Percentiles rank a stretch among this genome's conserved stretches.
phyloP scores from a whole-genome alignment of 2,888 invertebrate species.

The Laspeyria flexula region DNA sequence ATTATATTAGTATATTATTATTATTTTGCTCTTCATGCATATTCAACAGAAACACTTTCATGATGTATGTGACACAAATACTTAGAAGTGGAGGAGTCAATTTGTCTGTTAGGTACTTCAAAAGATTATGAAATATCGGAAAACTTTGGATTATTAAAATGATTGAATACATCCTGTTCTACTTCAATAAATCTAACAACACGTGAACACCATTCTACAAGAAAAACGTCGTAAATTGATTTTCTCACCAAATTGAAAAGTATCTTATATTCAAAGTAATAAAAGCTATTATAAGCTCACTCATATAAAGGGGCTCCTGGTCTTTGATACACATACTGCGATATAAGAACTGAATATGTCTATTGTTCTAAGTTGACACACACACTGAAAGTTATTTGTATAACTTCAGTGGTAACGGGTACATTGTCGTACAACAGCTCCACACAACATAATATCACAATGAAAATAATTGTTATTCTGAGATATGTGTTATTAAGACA shows the following conservation, averaged over 20 bases:
- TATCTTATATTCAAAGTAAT: neutral
- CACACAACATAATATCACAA: constrained; percentile 24
- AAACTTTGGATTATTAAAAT: neutral
- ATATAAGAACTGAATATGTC: constrained; percentile 17
- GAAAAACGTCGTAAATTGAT: neutral
- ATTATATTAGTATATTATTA: neutral
- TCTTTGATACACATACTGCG: too few species aligned
- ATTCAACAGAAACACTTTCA: neutral
- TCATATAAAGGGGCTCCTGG: too few species aligned
- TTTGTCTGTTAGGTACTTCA: neutral
- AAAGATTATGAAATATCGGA: neutral
- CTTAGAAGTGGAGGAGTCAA: too few species aligned
- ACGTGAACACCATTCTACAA: too few species aligned
- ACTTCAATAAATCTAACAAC: neutral
- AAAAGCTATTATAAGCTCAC: neutral
- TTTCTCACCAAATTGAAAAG: neutral
- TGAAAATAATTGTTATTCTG: constrained; percentile 40
- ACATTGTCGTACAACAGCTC: constrained; percentile 35
- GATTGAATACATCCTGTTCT: neutral
- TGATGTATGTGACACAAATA: neutral
- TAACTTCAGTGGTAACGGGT: constrained; percentile 26
- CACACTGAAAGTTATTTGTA: constrained; percentile 21
- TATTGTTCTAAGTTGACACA: constrained; percentile 34
- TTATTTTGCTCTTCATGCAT: neutral
- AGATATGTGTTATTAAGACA: constrained; percentile 23